Percentiles rank a stretch among this genome's conserved stretches.
Evolutionary conservation across 2,888 invertebrate genomes (phyloP).

Genomic region (Ectropis crepuscularia): DNA sequence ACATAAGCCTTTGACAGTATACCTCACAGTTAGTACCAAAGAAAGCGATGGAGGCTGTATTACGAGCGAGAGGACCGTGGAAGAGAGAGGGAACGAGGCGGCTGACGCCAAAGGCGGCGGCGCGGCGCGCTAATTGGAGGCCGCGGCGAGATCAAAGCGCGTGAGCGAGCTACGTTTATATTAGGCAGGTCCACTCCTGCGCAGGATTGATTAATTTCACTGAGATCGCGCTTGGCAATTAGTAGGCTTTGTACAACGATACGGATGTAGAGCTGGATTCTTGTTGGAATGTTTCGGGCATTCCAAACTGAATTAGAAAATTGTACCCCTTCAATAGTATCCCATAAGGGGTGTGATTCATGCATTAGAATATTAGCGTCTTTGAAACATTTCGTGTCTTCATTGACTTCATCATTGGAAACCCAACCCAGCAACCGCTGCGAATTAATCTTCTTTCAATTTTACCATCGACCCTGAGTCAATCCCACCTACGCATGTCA

Average conservation of each 20-base stretch:
- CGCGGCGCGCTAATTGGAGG: constrained; percentile 79
- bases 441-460: too few relatives aligned
- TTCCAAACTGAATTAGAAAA: constrained; percentile 6
- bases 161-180: constrained; percentile 79
- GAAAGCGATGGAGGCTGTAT: constrained; percentile 41
- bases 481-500: too few relatives aligned
- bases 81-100: constrained; percentile 61
- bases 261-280: constrained; percentile 44
- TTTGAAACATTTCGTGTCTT: too few relatives aligned
- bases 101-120: constrained; percentile 82
- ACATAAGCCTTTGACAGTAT: constrained; percentile 17
- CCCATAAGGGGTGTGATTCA: too few relatives aligned
- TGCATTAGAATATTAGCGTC: too few relatives aligned
- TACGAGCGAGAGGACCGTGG: constrained; percentile 48
- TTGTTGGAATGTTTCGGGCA: constrained; percentile 42
- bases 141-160: constrained; percentile 76
- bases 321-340: too few relatives aligned
- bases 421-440: too few relatives aligned
- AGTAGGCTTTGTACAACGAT: constrained; percentile 70
- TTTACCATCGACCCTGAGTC: too few relatives aligned
- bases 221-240: constrained; percentile 77
- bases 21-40: constrained; percentile 12
- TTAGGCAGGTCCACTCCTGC: constrained; percentile 72
- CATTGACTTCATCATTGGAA: too few relatives aligned
- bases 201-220: constrained; percentile 77